Evolutionary conservation across 1,140 invertebrate genomes (phyloP).

Genomic region (Leptopilina clavipes): DNA sequence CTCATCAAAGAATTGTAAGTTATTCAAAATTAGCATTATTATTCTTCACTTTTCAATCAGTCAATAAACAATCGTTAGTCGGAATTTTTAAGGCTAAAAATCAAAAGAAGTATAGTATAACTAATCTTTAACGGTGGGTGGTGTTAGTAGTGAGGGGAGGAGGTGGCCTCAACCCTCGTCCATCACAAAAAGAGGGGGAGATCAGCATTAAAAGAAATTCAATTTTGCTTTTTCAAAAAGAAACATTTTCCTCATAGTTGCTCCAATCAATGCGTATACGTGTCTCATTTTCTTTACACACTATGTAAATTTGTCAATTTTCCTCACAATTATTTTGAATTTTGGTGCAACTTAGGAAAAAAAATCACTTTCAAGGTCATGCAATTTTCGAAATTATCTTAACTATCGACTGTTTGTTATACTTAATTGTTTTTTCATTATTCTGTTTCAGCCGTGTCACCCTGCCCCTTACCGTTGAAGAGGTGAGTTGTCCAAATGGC

Average conservation of each 20-base stretch:
- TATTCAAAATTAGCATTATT: neutral
- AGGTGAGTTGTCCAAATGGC: conserved; percentile 75
- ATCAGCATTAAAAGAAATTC: conserved; percentile 37
- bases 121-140: conserved; percentile 61
- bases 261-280: conserved; percentile 20
- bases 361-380: neutral
- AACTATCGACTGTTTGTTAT: neutral
- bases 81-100: conserved; percentile 52
- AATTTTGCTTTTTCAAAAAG: conserved; percentile 36
- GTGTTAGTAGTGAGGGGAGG: conserved; percentile 43
- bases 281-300: neutral
- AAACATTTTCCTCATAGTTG: neutral
- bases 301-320: conserved; percentile 3
- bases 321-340: neutral
- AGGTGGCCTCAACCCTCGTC: conserved; percentile 53
- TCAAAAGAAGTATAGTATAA: conserved; percentile 46
- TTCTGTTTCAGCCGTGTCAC: conserved; percentile 82
- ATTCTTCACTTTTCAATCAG: neutral
- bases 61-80: conserved; percentile 40
- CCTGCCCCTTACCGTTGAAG: conserved; percentile 84
- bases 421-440: conserved; percentile 56
- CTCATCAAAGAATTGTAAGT: conserved; percentile 74
- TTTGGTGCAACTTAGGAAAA: neutral
- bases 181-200: conserved; percentile 12
- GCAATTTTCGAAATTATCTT: neutral